These are phyloP conservation scores for Heliconius hortense DNA, from an alignment of 2,888 invertebrate species.

Conservation along the genomic window DNA sequence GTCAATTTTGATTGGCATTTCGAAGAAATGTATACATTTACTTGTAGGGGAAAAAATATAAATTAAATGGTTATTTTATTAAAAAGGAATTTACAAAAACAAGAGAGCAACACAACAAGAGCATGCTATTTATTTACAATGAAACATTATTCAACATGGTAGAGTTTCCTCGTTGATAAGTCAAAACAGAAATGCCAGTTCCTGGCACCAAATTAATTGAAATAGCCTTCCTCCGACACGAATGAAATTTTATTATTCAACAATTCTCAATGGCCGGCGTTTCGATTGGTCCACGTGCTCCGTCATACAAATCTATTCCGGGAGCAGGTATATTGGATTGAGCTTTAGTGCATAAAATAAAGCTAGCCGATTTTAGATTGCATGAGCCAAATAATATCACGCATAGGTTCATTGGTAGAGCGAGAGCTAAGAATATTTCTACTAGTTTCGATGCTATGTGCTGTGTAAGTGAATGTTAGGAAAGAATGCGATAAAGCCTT, in stretches of 20 bases:
- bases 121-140: neutral
- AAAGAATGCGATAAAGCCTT: conserved; percentile 57
- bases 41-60: neutral
- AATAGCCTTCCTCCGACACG: conserved; percentile 22
- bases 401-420: neutral
- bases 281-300: conserved; percentile 30
- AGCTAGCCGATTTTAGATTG: conserved; percentile 34
- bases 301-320: conserved; percentile 34
- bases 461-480: conserved; percentile 43
- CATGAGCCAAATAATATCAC: conserved; percentile 14
- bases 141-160: neutral
- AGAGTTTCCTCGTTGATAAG: conserved; percentile 21
- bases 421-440: neutral
- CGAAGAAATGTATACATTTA: neutral
- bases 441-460: conserved; percentile 21
- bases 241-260: conserved; percentile 26
- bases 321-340: conserved; percentile 34
- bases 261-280: conserved; percentile 16
- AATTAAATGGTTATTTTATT: neutral
- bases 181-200: conserved; percentile 26
- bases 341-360: conserved; percentile 29
- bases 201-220: conserved; percentile 23
- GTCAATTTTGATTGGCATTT: conserved; percentile 24
- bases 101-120: neutral
- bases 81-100: neutral